Evolutionary conservation across 2,888 invertebrate species (phyloP).

Genomic region (Cerceris ruficornis): DNA sequence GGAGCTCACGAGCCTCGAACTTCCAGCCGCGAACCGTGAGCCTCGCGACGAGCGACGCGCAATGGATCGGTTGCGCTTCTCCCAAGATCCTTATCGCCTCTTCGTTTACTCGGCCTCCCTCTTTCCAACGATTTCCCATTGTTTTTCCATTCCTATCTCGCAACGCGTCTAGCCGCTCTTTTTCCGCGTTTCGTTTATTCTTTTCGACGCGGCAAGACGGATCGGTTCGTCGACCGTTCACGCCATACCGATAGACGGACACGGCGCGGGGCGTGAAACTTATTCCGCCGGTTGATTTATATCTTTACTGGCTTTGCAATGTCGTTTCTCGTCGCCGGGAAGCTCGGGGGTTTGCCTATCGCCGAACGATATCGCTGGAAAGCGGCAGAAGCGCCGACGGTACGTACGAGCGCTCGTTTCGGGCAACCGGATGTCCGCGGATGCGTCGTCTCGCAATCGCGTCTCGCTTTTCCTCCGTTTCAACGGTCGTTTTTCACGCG

Average conservation of each 20-base stretch:
- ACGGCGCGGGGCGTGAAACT: not conserved
- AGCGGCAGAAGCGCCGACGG: too few species aligned
- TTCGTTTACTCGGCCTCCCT: not conserved
- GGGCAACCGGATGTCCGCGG: too few species aligned
- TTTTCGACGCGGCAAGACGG: too few species aligned
- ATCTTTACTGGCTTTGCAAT: constrained; percentile 41
- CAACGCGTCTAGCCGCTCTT: not conserved
- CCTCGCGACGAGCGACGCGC: constrained; percentile 13
- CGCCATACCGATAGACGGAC: not conserved
- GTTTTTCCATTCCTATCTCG: not conserved
- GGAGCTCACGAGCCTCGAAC: not conserved
- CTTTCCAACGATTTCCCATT: not conserved
- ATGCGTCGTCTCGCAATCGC: too few species aligned
- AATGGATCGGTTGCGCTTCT: not conserved
- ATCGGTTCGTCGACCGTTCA: constrained; percentile 11
- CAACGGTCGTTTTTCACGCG: not conserved
- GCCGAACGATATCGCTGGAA: constrained; percentile 10
- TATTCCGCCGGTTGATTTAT: constrained; percentile 38
- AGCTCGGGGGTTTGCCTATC: constrained; percentile 15
- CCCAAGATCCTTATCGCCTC: not conserved
- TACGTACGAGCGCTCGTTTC: too few species aligned
- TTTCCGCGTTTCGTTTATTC: constrained; percentile 3
- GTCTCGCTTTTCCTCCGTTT: too few species aligned
- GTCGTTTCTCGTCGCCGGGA: not conserved
- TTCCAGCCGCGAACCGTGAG: too few species aligned